A percentile compares a stretch with the other conserved stretches of the same genome.
phyloP scores from a whole-genome alignment of 2,113 vertebrate genomes.

The Eulemur rufifrons region DNA sequence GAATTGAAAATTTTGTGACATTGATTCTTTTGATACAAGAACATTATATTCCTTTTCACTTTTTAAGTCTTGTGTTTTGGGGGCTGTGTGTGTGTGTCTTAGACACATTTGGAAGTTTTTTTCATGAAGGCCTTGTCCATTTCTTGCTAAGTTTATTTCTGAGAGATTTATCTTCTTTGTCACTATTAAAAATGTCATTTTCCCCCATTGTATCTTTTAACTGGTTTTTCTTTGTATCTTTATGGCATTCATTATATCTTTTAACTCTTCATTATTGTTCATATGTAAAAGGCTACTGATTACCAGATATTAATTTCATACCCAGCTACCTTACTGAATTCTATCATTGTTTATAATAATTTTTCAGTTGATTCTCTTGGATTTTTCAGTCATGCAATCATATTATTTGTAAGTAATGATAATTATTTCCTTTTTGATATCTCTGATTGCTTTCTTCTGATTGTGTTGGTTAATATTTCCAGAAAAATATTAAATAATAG shows the following conservation, averaged over 20 bases:
- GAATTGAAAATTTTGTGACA: too few species aligned
- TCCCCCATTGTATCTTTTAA: too few species aligned
- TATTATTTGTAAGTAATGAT: not conserved
- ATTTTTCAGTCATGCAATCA: not conserved
- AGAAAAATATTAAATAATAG: conserved; percentile 7
- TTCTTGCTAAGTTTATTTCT: too few species aligned
- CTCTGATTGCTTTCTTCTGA: not conserved
- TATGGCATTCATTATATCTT: not conserved
- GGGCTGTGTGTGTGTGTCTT: too few species aligned
- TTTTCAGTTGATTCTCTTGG: not conserved
- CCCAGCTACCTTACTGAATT: not conserved
- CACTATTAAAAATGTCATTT: too few species aligned
- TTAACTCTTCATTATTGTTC: not conserved
- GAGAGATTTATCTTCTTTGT: too few species aligned
- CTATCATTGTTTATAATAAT: not conserved
- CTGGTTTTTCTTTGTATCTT: not conserved
- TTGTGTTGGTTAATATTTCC: not conserved
- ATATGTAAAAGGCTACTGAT: not conserved
- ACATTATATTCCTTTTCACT: too few species aligned
- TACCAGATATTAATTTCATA: not conserved
- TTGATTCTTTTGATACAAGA: too few species aligned
- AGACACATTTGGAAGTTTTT: too few species aligned
- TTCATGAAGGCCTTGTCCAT: too few species aligned
- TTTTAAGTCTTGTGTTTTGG: too few species aligned
- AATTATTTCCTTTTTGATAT: not conserved